Conservation (phyloP, 1,140 invertebrate genomes). For the Bombus polaris region DNA sequence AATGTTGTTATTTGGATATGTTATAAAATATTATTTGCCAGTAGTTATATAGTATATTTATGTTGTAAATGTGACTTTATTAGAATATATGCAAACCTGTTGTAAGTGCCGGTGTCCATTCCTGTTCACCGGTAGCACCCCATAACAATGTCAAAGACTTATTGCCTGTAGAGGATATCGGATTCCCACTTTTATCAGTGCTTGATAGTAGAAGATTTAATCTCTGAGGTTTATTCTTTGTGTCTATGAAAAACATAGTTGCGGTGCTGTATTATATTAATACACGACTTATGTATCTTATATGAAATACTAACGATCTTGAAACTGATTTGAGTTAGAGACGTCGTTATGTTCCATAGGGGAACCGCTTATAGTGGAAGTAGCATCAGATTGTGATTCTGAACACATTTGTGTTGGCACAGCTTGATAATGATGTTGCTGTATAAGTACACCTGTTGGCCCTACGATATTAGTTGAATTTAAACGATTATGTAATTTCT, state of each 20-base stretch:
- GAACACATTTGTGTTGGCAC: slow-evolving; percentile 84
- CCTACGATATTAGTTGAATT: slow-evolving; percentile 81
- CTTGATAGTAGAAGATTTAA: slow-evolving; percentile 64
- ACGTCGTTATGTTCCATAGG: slow-evolving; percentile 66
- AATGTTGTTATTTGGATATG: slow-evolving; percentile 46
- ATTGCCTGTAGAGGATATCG: slow-evolving; percentile 67
- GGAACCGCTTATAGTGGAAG: slow-evolving; percentile 68
- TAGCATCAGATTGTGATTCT: slow-evolving; percentile 65
- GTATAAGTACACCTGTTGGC: slow-evolving; percentile 93
- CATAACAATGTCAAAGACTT: slow-evolving; percentile 90
- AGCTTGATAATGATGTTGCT: slow-evolving; percentile 96
- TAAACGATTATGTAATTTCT: neutral
- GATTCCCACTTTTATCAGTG: slow-evolving; percentile 72
- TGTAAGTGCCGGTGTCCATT: slow-evolving; percentile 96
- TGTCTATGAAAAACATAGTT: slow-evolving; percentile 63
- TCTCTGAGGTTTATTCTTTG: slow-evolving; percentile 71
- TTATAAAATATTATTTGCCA: slow-evolving; percentile 48
- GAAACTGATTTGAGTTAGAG: slow-evolving; percentile 66
- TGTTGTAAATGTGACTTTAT: slow-evolving; percentile 3
- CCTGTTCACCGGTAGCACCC: slow-evolving; percentile 96
- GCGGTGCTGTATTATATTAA: neutral
- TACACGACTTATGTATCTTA: neutral
- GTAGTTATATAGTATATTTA: slow-evolving; percentile 28
- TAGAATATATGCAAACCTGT: slow-evolving; percentile 86
- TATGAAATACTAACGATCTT: slow-evolving; percentile 79